phyloP scores from a whole-genome alignment of 1,140 invertebrate species.

The Drosophila parabipectinata region DNA sequence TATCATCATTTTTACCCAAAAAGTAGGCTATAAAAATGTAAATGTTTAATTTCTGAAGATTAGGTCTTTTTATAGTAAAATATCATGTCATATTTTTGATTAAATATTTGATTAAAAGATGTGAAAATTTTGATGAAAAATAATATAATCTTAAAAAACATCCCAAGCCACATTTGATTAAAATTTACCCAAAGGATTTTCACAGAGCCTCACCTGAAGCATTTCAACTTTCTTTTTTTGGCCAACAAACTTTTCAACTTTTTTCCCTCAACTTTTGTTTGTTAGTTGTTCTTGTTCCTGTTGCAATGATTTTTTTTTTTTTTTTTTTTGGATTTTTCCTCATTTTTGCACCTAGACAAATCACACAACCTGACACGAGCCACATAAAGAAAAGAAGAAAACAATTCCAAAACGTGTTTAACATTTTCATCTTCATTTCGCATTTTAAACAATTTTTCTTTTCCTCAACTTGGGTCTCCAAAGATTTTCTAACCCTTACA shows the following conservation, averaged over 20 bases:
- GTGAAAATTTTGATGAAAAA: not conserved
- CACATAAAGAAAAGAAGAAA: slow-evolving; percentile 33
- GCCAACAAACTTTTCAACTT: slow-evolving; percentile 35
- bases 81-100: too few species aligned
- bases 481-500: slow-evolving; percentile 66
- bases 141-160: not conserved
- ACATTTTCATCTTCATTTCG: slow-evolving; percentile 69
- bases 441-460: slow-evolving; percentile 79
- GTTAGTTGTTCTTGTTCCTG: slow-evolving; percentile 44
- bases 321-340: slow-evolving; percentile 16
- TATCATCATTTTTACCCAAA: not conserved
- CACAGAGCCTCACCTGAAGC: slow-evolving; percentile 7
- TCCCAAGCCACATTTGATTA: slow-evolving; percentile 2
- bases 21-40: not conserved
- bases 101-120: too few species aligned
- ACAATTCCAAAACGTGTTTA: slow-evolving; percentile 69
- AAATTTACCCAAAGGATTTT: slow-evolving; percentile 22
- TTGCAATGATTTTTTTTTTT: slow-evolving; percentile 35
- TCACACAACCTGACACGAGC: slow-evolving; percentile 55
- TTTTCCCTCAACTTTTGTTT: slow-evolving; percentile 27
- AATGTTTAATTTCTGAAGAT: too few species aligned
- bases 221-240: slow-evolving; percentile 8
- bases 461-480: slow-evolving; percentile 56
- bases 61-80: too few species aligned
- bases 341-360: slow-evolving; percentile 60